Evolutionary conservation across 2,888 invertebrate species (phyloP).

Genomic region (Eumacrocentrus americanus): DNA sequence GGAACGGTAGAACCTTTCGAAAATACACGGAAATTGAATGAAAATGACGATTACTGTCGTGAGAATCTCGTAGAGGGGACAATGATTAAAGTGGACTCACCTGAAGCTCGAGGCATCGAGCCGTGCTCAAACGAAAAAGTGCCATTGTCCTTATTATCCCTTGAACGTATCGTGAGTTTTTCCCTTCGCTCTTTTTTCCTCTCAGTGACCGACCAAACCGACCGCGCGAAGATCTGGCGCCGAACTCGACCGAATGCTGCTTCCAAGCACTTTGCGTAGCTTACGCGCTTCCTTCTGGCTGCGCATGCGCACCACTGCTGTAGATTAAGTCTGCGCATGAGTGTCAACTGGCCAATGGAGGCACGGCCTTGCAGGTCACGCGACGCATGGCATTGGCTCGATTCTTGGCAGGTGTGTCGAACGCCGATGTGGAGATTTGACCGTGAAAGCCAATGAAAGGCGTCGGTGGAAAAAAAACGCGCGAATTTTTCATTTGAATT

Average conservation of each 20-base stretch:
- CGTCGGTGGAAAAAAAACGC: too few relatives aligned
- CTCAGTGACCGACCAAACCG: slow-evolving; percentile 45
- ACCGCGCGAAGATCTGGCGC: slow-evolving; percentile 57
- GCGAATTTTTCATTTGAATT: too few relatives aligned
- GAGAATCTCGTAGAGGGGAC: background rate
- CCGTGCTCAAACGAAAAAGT: slow-evolving; percentile 56
- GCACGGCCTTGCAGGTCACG: slow-evolving; percentile 20
- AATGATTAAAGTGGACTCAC: slow-evolving; percentile 39
- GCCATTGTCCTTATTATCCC: slow-evolving; percentile 50
- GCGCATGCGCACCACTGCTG: slow-evolving; percentile 24
- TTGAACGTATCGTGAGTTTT: background rate
- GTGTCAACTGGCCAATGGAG: background rate
- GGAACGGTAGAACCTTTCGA: too few relatives aligned
- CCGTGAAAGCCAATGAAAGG: too few relatives aligned
- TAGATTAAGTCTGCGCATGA: slow-evolving; percentile 8
- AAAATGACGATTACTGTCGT: background rate
- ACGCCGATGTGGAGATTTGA: too few relatives aligned
- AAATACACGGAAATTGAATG: too few relatives aligned
- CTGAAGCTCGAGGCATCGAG: slow-evolving; percentile 57
- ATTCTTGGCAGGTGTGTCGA: background rate
- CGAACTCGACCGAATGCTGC: slow-evolving; percentile 46
- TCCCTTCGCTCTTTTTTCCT: slow-evolving; percentile 18
- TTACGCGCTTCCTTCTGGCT: slow-evolving; percentile 31
- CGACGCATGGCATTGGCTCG: background rate
- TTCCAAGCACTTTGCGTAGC: slow-evolving; percentile 25